Evolutionary conservation across 2,113 vertebrate species (phyloP), one percentile per base, ranked within the genome.

Genomic region (Mungos mungo): DNA sequence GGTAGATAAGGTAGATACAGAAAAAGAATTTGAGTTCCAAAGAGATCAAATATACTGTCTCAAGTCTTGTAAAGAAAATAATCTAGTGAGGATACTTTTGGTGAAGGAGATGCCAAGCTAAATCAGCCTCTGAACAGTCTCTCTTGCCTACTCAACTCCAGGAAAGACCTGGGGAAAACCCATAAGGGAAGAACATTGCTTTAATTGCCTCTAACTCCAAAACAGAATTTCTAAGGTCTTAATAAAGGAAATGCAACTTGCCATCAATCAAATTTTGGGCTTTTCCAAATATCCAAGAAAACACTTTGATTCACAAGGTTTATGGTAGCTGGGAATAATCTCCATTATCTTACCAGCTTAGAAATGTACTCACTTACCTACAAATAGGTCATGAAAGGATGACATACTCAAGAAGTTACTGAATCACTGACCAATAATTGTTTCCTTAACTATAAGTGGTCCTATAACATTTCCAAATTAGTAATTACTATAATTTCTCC

Each of bases 271-370:
- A 76, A 41, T 29, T 33, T 35, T 68, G 33, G n/a, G 31, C 23
- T 79, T 95, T 79, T 76, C 68, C 15, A 93, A 82, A 90, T 57
- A 88, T 23, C 35, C 88, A 80, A 90, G 45, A 74, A 93, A 77
- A 80, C 74, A 45, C 3, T 91, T 74, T 60, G 33, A 94, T 45
- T 88, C 4, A 38, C 31, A 91, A 88, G 41, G 35, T 60, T 41
- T 74, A 21, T 21, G 3, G 8, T 27, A 41, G 21, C 41, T 68
- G 10, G 63, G 27, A 72, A 84, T 72, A 96, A 77, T n/a, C 33
- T 86, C 16, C 25, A 71, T 33, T 23, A n/a, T 81, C 19, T 80
- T 71, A 63, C n/a, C 74, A 71, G 25, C 47, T 31, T 72, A 52
- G 33, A 81, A 63, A 81, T 71, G 6, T 35, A 57, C 31, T 38